Conservation (phyloP, 2,113 vertebrate genomes). For the Tragelaphus scriptus region DNA sequence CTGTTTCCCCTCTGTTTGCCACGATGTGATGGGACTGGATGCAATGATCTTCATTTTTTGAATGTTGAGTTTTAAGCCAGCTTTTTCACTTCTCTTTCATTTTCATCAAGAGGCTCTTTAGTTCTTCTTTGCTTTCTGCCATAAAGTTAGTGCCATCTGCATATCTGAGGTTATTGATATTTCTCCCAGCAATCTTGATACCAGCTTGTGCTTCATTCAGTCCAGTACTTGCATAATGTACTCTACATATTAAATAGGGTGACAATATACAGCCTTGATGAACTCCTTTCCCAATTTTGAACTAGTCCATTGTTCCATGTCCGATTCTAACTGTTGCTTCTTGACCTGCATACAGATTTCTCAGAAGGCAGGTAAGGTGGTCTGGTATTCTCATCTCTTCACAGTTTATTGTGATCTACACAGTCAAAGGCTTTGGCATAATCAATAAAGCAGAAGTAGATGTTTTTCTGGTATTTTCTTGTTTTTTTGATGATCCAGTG, state of each 20-base stretch:
- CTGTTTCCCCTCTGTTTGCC: neutral
- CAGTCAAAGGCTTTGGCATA: neutral
- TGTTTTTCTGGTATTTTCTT: neutral
- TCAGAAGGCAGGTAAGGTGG: neutral
- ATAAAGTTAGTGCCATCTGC: neutral
- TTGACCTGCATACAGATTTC: neutral
- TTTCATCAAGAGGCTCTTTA: neutral
- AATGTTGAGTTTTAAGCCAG: neutral
- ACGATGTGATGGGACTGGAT: neutral
- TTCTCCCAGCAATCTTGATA: neutral
- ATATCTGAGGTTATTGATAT: neutral
- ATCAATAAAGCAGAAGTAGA: neutral
- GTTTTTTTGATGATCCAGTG: neutral
- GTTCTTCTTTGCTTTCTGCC: neutral
- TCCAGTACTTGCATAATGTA: neutral
- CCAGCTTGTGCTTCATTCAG: neutral
- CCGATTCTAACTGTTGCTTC: neutral
- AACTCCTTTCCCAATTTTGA: neutral
- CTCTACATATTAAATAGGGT: neutral
- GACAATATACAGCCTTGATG: neutral
- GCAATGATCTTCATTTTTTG: neutral
- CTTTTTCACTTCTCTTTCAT: neutral
- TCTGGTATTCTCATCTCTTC: neutral
- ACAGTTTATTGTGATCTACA: neutral
- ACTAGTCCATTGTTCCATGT: neutral